A percentile compares a stretch with the other conserved stretches of the same genome.
Evolutionary conservation across 1,140 invertebrate genomes (phyloP).

Genomic region (Aethina tumida): DNA sequence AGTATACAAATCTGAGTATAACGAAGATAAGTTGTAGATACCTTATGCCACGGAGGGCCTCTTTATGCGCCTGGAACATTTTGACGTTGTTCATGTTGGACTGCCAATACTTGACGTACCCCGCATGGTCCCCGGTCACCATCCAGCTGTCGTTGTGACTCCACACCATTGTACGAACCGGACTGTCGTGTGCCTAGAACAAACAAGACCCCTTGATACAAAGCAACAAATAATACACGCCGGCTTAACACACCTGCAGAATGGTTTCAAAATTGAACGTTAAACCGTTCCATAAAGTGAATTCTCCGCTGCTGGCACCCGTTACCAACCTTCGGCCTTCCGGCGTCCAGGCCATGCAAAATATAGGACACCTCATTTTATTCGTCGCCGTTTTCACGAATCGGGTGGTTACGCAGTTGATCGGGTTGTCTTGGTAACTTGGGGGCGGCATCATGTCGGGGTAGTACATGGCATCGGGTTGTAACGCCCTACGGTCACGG

Average conservation of each 20-base stretch:
- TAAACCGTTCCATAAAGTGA: slow-evolving; percentile 98
- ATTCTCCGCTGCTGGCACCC: slow-evolving; percentile 97
- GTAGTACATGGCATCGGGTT: slow-evolving; percentile 86
- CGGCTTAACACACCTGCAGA: slow-evolving; percentile 67
- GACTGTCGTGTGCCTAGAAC: slow-evolving; percentile 89
- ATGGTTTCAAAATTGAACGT: slow-evolving; percentile 99
- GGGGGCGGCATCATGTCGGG: slow-evolving; percentile 81
- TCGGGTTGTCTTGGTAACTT: slow-evolving; percentile 86
- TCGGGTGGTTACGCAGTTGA: slow-evolving; percentile 91
- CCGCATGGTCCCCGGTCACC: slow-evolving; percentile 97
- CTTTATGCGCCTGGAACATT: slow-evolving; percentile 99
- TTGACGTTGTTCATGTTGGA: slow-evolving; percentile 99
- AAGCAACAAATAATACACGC: no score
- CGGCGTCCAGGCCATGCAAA: slow-evolving; percentile 97
- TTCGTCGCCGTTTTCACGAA: slow-evolving; percentile 99
- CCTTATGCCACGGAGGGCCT: slow-evolving; percentile 96
- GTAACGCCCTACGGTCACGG: slow-evolving; percentile 73
- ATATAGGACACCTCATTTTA: slow-evolving; percentile 99
- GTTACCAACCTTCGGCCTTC: slow-evolving; percentile 96
- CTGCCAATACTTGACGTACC: slow-evolving; percentile 99
- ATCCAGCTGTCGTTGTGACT: slow-evolving; percentile 99
- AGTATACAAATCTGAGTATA: slow-evolving; percentile 22
- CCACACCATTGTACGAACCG: slow-evolving; percentile 98
- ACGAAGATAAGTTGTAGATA: slow-evolving; percentile 47
- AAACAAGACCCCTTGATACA: no score